Evolutionary conservation across 2,888 invertebrate genomes (phyloP), one percentile per base, ranked within the genome.

Genomic region (Pecten maximus): DNA sequence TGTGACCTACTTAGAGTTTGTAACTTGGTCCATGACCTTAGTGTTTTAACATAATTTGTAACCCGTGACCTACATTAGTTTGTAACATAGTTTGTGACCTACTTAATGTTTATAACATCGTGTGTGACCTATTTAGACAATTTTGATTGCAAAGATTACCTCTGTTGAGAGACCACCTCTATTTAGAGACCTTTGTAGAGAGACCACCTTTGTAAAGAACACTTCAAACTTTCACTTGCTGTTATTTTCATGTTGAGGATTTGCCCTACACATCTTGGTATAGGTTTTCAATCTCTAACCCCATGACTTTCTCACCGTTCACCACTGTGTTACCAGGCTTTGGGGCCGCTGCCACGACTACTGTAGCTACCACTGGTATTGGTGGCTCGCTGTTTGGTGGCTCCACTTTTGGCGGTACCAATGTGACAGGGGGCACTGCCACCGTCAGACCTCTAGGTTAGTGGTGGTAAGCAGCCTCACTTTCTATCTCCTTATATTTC

Each of bases 371-470:
- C 40, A 74, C 74, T n/a, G 89, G 89, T 60, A 40, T 40, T 40
- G 89, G 89, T 40, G 74, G 74, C 28, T 60, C 60, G 16, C 40
- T 89, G 60, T 89, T 89, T 89, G 89, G 89, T 74, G 89, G 89
- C 28, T 60, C 89, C 40, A 23, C n/a, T 50, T 50, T 88, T 39
- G 88, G 88, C 44, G 16, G 48, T 35, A 44, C 44, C 48, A 88
- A 88, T 54, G 6, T 23, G 54, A 54, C 74, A 48, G 89, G 90
- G 87, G 88, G 90, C n/a, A 90, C 94, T n/a, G 94, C 94, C 44
- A 92, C 94, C 60, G 93, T 94, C 87, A 92, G 92, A 87, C 93
- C 94, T 90, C 92, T 94, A 94, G 94, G 94, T 94, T 94, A 94
- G 94, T 94, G 91, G 94, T 93, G 94, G 94, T 94, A 94, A 94